Evolutionary conservation across 2,888 invertebrate species (phyloP), one percentile per base, ranked within the genome.

Genomic region (Candidula unifasciata): DNA sequence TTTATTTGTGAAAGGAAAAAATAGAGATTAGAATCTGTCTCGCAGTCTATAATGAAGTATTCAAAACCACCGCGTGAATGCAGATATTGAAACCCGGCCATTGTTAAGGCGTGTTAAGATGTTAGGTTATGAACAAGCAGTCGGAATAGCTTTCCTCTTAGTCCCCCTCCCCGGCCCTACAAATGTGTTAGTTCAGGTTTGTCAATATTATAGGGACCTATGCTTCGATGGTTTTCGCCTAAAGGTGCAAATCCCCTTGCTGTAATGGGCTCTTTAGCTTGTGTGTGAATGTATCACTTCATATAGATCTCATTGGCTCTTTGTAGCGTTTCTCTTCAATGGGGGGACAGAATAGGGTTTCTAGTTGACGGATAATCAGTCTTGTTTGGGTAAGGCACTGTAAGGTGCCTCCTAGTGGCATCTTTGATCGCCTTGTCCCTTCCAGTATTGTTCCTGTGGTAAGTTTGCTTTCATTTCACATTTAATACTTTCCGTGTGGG

Each of bases 121-220:
- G 44, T 44, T 44, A 44, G 44, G 8, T 44, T 44, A 13, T 44
- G 44, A 44, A 44, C 44, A 64, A 64, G 27, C n/a, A 0, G 18
- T 21, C 27, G 24, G 64, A 24, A n/a, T 64, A 24, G 27, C 64
- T 64, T 21, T 21, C 64, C 64, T 21, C 64, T 27, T 21, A 10
- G 16, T 35, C 60, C 54, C 13, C 35, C 21, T 33, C 54, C 69
- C 44, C 35, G 16, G 33, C 8, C 37, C n/a, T 37, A 24, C 18
- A 24, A n/a, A 24, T 64, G 64, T 64, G 64, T 64, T 64, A 64
- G 27, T 64, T 64, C n/a, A 33, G 18, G 69, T n/a, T 69, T 69
- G 69, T 69, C 69, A 69, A 69, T 69, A 69, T 69, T 69, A 27
- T 69, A 30, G 69, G 69, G 27, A 69, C 30, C 69, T 69, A n/a